Percentiles rank a stretch among this genome's conserved stretches.
These are phyloP conservation scores for Alca torda DNA, from an alignment of 2,797 vertebrate genomes.

Conservation along the genomic window DNA sequence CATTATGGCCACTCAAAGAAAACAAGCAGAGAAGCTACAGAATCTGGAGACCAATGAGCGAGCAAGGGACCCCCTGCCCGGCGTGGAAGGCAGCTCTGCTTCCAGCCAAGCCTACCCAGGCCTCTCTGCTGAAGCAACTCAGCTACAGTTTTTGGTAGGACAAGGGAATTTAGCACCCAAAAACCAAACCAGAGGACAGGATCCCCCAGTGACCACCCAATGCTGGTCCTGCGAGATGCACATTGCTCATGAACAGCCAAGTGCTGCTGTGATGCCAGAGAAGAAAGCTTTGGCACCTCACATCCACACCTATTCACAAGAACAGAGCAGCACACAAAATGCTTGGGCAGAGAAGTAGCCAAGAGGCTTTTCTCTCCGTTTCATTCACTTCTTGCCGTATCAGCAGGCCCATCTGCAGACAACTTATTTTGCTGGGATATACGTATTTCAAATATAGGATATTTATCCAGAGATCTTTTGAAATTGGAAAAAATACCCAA, in stretches of 20 bases:
- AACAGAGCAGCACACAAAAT: not conserved
- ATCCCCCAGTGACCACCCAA: not conserved
- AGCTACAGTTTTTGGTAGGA: not conserved
- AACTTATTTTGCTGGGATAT: not conserved
- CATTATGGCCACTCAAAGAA: accelerated
- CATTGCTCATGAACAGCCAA: not conserved
- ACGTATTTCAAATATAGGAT: not conserved
- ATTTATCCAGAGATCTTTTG: not conserved
- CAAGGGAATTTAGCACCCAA: accelerated
- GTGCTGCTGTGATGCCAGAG: not conserved
- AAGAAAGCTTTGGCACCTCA: not conserved
- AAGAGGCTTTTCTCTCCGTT: not conserved
- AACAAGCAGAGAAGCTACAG: not conserved
- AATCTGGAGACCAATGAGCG: not conserved
- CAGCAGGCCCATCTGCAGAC: not conserved
- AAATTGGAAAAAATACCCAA: accelerated
- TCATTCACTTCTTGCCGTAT: accelerated
- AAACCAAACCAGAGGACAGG: not conserved
- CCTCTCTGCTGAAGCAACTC: not conserved
- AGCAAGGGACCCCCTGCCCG: not conserved
- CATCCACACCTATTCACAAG: not conserved
- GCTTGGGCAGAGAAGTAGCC: not conserved
- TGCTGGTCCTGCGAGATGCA: accelerated
- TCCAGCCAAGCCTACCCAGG: not conserved
- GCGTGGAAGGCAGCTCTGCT: not conserved